Percentiles rank a stretch among this genome's conserved stretches.
Evolutionary conservation across 2,888 invertebrate genomes (phyloP).

Genomic region (Meliscaeva auricollis): DNA sequence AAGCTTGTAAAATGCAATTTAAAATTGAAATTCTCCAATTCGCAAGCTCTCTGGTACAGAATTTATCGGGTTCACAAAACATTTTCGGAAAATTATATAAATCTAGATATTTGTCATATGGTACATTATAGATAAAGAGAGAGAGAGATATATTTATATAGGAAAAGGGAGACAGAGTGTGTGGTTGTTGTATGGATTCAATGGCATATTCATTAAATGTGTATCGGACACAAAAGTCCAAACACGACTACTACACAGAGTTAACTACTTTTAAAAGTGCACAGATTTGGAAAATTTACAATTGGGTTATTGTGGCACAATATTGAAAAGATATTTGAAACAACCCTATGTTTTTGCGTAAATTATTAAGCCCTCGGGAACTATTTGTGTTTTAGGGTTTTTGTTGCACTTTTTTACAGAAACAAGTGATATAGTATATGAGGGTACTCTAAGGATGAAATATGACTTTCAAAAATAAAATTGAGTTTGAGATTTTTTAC

Average conservation of each 20-base stretch:
- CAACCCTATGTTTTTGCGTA: slow-evolving; percentile 37
- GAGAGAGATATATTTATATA: background rate
- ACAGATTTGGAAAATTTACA: slow-evolving; percentile 46
- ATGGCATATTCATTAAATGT: slow-evolving; percentile 27
- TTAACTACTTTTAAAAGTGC: slow-evolving; percentile 9
- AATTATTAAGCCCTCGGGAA: slow-evolving; percentile 58
- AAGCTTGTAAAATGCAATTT: slow-evolving; percentile 4
- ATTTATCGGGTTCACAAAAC: slow-evolving; percentile 28
- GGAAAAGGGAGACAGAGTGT: background rate
- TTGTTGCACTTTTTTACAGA: background rate
- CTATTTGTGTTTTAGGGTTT: slow-evolving; percentile 51
- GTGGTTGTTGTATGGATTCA: slow-evolving; percentile 24
- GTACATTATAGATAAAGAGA: background rate
- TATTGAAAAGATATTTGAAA: slow-evolving; percentile 46
- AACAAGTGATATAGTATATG: background rate
- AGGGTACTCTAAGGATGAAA: background rate
- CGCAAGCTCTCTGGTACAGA: slow-evolving; percentile 13
- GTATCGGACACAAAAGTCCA: background rate
- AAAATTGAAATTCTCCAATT: slow-evolving; percentile 50
- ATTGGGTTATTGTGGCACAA: slow-evolving; percentile 56
- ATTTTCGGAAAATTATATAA: slow-evolving; percentile 57
- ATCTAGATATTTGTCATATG: slow-evolving; percentile 64
- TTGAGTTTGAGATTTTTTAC: too few relatives aligned
- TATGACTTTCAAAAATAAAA: too few relatives aligned
- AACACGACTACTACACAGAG: background rate